phyloP scores from a whole-genome alignment of 2,797 vertebrate genomes.

The Botia almorhae region DNA sequence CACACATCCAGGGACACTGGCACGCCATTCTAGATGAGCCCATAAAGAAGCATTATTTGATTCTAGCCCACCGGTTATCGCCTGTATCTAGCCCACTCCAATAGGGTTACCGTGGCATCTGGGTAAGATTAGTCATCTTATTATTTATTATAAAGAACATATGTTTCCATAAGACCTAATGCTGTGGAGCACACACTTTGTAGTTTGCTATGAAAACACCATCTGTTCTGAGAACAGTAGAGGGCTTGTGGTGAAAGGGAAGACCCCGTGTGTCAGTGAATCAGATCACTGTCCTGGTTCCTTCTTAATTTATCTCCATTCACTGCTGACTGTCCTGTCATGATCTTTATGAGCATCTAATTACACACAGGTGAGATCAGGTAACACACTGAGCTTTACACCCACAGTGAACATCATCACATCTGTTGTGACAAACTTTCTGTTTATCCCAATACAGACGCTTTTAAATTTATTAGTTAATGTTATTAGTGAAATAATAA shows the following conservation, averaged over 20 bases:
- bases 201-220: conserved; percentile 82
- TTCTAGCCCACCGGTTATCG: conserved; percentile 22
- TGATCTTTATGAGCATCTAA: conserved; percentile 56
- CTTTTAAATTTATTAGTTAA: too few species aligned
- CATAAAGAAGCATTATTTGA: conserved; percentile 46
- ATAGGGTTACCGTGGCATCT: conserved; percentile 14
- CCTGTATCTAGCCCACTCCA: not conserved
- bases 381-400: too few species aligned
- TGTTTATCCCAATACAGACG: too few species aligned
- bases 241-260: conserved; percentile 52
- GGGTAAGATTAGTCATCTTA: conserved; percentile 54
- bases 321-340: conserved; percentile 72
- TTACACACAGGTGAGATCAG: not conserved
- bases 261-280: conserved; percentile 63
- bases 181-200: conserved; percentile 74
- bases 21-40: conserved; percentile 61
- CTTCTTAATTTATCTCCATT: conserved; percentile 68
- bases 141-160: conserved; percentile 75
- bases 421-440: not conserved
- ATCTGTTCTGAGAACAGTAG: conserved; percentile 76
- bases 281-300: conserved; percentile 28
- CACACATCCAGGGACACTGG: conserved; percentile 66
- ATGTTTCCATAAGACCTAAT: conserved; percentile 78
- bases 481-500: too few species aligned
- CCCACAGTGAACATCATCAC: not conserved